Percentiles rank a stretch among this genome's conserved stretches.
Evolutionary conservation across 2,797 vertebrate genomes (phyloP).

Genomic region (Notoglanidium macrostoma): DNA sequence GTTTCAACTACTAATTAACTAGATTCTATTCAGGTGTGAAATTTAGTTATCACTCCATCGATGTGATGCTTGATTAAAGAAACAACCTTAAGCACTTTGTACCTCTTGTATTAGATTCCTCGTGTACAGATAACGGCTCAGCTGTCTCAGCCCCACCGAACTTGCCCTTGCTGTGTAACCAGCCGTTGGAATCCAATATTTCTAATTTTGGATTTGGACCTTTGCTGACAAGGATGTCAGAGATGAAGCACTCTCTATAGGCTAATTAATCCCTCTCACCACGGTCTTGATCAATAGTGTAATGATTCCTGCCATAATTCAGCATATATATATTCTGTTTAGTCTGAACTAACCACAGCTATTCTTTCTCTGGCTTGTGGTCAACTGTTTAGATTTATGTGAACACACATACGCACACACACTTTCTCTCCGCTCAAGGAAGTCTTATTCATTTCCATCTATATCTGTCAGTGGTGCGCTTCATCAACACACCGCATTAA

Average conservation of each 20-base stretch:
- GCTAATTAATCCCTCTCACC: conserved; percentile 72
- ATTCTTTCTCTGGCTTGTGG: conserved; percentile 12
- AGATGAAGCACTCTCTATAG: conserved; percentile 72
- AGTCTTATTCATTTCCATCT: not conserved
- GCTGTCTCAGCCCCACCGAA: not conserved
- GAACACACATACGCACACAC: not conserved
- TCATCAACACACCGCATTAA: not conserved
- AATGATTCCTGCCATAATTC: conserved; percentile 71
- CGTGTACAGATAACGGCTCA: not conserved
- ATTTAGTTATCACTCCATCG: not conserved
- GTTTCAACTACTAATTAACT: not conserved
- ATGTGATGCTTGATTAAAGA: not conserved
- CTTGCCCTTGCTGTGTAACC: conserved; percentile 68
- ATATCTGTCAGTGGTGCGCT: not conserved
- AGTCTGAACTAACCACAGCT: conserved; percentile 9
- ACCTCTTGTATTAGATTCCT: not conserved
- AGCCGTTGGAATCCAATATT: conserved; percentile 75
- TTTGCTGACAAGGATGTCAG: conserved; percentile 71
- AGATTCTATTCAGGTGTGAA: not conserved
- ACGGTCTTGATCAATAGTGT: conserved; percentile 67
- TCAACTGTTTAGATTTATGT: conserved; percentile 16
- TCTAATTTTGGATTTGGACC: conserved; percentile 74
- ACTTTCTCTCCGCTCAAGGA: not conserved
- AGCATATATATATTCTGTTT: conserved; percentile 55
- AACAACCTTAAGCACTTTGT: not conserved